A percentile compares a stretch with the other conserved stretches of the same genome.
Conservation (phyloP, 2,888 invertebrate species). For the Bibio marci region DNA sequence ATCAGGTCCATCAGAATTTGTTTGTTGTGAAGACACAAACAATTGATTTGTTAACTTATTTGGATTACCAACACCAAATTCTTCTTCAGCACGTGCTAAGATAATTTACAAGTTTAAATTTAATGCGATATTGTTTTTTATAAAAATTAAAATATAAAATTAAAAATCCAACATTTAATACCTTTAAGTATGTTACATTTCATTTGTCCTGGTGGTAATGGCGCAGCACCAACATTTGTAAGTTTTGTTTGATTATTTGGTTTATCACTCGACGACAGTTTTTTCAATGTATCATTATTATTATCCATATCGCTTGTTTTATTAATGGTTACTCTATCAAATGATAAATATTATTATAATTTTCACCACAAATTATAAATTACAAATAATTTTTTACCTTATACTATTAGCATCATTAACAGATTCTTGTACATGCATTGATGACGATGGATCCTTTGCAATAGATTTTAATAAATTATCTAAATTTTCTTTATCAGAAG, state of each 20-base stretch:
- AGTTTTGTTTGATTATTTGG: constrained; percentile 55
- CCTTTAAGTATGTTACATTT: constrained; percentile 93
- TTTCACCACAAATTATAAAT: background rate
- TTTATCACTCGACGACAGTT: constrained; percentile 41
- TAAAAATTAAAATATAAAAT: background rate
- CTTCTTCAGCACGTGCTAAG: constrained; percentile 49
- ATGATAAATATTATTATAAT: background rate
- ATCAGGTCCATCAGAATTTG: constrained; percentile 22
- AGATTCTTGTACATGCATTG: constrained; percentile 37
- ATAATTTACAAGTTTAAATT: no score
- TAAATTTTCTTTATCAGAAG: constrained; percentile 23
- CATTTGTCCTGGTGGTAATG: constrained; percentile 75
- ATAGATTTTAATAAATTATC: constrained; percentile 63
- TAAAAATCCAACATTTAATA: constrained; percentile 20
- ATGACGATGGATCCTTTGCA: constrained; percentile 46
- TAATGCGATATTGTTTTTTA: constrained; percentile 11
- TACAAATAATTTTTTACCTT: constrained; percentile 20
- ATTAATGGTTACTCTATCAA: constrained; percentile 27
- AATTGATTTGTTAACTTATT: constrained; percentile 40
- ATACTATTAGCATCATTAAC: constrained; percentile 37
- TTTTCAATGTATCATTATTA: constrained; percentile 47
- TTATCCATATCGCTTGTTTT: constrained; percentile 34
- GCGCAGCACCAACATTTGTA: constrained; percentile 44
- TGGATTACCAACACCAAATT: constrained; percentile 27
- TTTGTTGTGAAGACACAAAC: constrained; percentile 33